A percentile compares a stretch with the other conserved stretches of the same genome.
phyloP scores from a whole-genome alignment of 2,888 invertebrate genomes.

The Hydrotaea cyrtoneurina region DNA sequence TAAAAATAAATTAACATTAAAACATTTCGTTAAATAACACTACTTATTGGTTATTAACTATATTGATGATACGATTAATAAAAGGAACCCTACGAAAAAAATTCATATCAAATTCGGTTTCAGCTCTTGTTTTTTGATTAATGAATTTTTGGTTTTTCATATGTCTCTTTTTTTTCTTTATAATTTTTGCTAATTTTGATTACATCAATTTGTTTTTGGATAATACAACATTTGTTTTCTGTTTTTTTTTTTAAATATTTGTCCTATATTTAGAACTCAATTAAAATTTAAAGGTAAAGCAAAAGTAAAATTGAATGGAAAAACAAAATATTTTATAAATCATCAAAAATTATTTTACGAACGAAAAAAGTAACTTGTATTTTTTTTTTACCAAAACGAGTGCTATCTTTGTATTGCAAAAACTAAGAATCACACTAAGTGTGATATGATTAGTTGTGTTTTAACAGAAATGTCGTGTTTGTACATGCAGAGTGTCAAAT shows the following conservation, averaged over 20 bases:
- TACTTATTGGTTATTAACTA: conserved; percentile 71
- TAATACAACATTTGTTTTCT: conserved; percentile 24
- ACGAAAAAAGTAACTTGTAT: not conserved
- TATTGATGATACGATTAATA: conserved; percentile 26
- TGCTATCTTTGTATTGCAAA: not conserved
- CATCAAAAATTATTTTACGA: conserved; percentile 30
- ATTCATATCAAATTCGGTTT: conserved; percentile 46
- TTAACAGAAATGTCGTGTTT: not conserved
- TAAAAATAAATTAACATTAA: conserved; percentile 73
- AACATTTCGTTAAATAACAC: conserved; percentile 72
- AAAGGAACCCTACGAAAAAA: conserved; percentile 24
- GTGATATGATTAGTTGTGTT: conserved; percentile 5
- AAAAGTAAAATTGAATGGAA: conserved; percentile 33
- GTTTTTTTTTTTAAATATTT: conserved; percentile 66
- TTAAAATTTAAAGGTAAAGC: conserved; percentile 48
- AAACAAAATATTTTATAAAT: conserved; percentile 42
- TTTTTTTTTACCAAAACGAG: not conserved
- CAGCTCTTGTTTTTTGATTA: conserved; percentile 32
- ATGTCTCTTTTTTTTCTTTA: not conserved
- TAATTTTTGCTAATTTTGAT: conserved; percentile 42
- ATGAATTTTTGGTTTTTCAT: conserved; percentile 51
- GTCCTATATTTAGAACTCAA: conserved; percentile 71
- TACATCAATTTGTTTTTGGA: conserved; percentile 52
- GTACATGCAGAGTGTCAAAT: not conserved
- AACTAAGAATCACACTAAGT: not conserved